Percentiles rank a stretch among this genome's conserved stretches.
Conservation (phyloP, 2,888 invertebrate genomes). For the Patella depressa region DNA sequence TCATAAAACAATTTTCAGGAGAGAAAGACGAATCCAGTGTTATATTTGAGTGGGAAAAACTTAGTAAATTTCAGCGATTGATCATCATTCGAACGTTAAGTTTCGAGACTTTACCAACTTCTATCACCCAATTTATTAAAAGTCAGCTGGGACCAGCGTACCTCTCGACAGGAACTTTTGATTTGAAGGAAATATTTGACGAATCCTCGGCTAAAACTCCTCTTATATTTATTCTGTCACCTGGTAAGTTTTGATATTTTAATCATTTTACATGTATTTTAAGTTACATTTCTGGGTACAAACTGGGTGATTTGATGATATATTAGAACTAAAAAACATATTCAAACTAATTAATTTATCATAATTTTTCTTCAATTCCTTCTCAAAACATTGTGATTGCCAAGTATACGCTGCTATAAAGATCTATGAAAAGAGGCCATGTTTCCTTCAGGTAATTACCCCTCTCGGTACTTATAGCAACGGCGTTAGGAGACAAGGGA, state of each 20-base stretch:
- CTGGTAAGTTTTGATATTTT: constrained; percentile 53
- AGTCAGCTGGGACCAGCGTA: constrained; percentile 65
- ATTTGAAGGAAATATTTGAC: constrained; percentile 67
- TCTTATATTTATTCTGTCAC: constrained; percentile 69
- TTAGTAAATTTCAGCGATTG: constrained; percentile 65
- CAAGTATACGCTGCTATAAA: too few species aligned
- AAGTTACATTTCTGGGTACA: too few species aligned
- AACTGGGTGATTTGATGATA: too few species aligned
- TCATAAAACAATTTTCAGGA: not conserved
- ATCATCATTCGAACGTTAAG: constrained; percentile 66
- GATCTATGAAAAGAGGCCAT: too few species aligned
- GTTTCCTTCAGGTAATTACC: too few species aligned
- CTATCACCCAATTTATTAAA: constrained; percentile 61
- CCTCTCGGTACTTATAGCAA: too few species aligned
- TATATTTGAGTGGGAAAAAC: constrained; percentile 61
- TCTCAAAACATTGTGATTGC: too few species aligned
- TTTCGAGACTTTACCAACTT: constrained; percentile 60
- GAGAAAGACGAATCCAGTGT: constrained; percentile 33
- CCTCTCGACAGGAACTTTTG: constrained; percentile 64
- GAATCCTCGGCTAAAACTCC: constrained; percentile 68
- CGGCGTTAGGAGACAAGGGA: too few species aligned
- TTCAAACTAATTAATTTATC: too few species aligned
- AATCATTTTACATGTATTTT: too few species aligned
- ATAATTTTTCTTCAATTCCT: too few species aligned
- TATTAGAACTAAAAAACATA: too few species aligned